Evolutionary conservation across 2,113 vertebrate species (phyloP), one percentile per base, ranked within the genome.

Genomic region (Telmatochromis brichardi): DNA sequence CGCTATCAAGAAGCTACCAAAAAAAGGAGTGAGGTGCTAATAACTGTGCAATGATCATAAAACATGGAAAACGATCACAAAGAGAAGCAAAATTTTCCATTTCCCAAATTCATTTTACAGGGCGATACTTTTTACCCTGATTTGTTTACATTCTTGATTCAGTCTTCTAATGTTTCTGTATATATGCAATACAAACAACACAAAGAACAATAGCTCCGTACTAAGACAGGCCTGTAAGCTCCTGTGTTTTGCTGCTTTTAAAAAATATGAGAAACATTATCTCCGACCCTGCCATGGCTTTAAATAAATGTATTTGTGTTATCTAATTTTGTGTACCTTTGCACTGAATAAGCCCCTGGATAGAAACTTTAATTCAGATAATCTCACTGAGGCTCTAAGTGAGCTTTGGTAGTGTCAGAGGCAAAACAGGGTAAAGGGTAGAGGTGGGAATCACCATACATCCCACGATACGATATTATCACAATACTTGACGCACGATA

Each of bases 131-230:
- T 26, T 45, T 15, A 45, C 7, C 21, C 37, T 9, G 65, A 37
- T 37, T 42, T 26, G 65, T 73, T 68, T 23, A 68, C 35, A 14
- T 71, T 42, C n/a, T 40, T 73, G 21, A 10, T 45, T 15, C n/a
- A 71, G 37, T 71, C 63, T 9, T 68, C 21, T 0, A 6, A 10
- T 26, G 0, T 42, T 26, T 45, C 0, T 42, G 21, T 45, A 0
- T 45, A 9, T 45, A 73, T 26, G 33, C 19, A 73, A 45, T 45
- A 71, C 37, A 42, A 71, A 23, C 3, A 40, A 42, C n/a, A 23
- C 37, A 6, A 71, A 71, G 37, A 42, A 71, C 35, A 42, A 14
- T 2, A 40, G n/a, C n/a, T 4, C 35, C 35, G 1, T 13, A 68
- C 11, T 31, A 9, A 58, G 63, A 40, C 19, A 21, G 12, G 63